Conservation (phyloP, 2,113 vertebrate genomes). For the Gallinago undulata region DNA sequence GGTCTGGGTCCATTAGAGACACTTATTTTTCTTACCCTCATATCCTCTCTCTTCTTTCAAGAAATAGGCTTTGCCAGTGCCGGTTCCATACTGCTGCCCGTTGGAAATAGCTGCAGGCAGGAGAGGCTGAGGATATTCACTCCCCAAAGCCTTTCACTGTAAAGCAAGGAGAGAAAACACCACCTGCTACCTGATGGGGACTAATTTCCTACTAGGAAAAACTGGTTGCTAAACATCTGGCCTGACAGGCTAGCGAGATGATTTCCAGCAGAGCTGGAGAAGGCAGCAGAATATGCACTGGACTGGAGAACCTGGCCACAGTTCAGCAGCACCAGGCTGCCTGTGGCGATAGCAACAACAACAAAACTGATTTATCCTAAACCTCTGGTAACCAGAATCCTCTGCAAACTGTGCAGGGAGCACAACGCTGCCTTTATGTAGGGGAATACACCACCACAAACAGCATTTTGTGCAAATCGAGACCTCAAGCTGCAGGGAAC, state of each 20-base stretch:
- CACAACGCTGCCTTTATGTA: background rate
- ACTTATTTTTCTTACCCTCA: slow-evolving; percentile 17
- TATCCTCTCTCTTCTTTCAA: slow-evolving; percentile 27
- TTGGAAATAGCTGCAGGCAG: slow-evolving; percentile 10
- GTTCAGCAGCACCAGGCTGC: slow-evolving; percentile 23
- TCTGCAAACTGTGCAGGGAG: background rate
- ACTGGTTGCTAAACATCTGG: slow-evolving; percentile 51
- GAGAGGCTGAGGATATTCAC: background rate
- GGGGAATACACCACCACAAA: background rate
- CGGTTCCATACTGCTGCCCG: background rate
- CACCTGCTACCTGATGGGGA: slow-evolving; percentile 36
- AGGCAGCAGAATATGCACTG: background rate
- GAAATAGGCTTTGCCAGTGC: background rate
- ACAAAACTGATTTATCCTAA: background rate
- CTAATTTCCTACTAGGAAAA: slow-evolving; percentile 40
- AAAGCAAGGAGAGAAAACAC: slow-evolving; percentile 15
- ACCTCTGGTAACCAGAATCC: background rate
- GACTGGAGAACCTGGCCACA: background rate
- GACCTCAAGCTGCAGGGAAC: background rate
- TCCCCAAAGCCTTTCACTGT: slow-evolving; percentile 11
- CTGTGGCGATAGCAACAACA: background rate
- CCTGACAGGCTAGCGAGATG: background rate
- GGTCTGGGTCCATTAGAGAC: slow-evolving; percentile 23
- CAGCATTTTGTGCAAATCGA: background rate
- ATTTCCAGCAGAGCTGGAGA: slow-evolving; percentile 26